Evolutionary conservation across 2,797 vertebrate species (phyloP).

Genomic region (Pelobates cultripes): DNA sequence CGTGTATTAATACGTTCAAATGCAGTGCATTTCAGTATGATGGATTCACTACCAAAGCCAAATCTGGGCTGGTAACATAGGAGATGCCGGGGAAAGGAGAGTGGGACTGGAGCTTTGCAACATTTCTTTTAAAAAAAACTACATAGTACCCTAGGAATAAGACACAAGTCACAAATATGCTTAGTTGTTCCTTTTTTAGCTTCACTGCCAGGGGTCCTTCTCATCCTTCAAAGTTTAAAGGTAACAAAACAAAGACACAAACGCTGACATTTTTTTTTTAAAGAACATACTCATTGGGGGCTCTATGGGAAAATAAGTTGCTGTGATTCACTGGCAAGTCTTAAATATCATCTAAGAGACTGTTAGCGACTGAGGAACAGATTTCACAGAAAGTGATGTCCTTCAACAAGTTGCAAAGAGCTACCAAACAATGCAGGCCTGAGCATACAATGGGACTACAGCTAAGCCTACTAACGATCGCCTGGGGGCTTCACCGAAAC

Average conservation of each 20-base stretch:
- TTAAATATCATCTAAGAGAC: constrained; percentile 23
- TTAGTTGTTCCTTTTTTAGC: too few relatives aligned
- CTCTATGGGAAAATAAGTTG: constrained; percentile 33
- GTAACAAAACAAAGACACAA: neutral
- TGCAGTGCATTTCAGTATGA: too few relatives aligned
- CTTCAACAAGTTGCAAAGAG: constrained; percentile 30
- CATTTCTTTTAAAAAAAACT: too few relatives aligned
- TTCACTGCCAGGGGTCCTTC: too few relatives aligned
- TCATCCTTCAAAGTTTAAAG: neutral
- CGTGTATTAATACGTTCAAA: too few relatives aligned
- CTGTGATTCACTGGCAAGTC: constrained; percentile 53
- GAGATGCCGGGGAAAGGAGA: too few relatives aligned
- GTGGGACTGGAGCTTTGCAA: too few relatives aligned
- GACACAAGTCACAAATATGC: too few relatives aligned
- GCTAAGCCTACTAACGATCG: constrained; percentile 13
- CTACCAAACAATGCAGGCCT: constrained; percentile 15
- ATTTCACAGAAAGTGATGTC: constrained; percentile 49
- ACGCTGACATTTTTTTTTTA: neutral
- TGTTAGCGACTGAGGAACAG: constrained; percentile 46
- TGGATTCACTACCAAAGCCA: too few relatives aligned
- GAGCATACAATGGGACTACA: constrained; percentile 13
- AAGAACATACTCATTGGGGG: neutral
- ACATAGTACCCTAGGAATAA: too few relatives aligned
- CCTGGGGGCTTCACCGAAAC: constrained; percentile 18
- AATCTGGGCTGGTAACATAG: too few relatives aligned